phyloP scores from a whole-genome alignment of 2,888 invertebrate species.

The Empis livida region DNA sequence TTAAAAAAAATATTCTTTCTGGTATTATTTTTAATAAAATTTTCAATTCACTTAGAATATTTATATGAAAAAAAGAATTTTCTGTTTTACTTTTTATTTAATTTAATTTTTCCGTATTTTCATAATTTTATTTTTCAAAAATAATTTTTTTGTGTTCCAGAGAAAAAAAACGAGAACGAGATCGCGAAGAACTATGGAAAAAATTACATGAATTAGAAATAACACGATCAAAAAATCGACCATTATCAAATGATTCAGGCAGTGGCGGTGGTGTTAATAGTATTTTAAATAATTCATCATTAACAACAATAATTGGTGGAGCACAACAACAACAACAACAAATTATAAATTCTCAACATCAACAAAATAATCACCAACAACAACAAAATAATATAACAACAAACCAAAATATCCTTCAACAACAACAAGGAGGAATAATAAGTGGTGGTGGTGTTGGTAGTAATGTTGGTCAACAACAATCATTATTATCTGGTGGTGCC shows the following conservation, averaged over 20 bases:
- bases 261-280: background rate
- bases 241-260: slow-evolving; percentile 14
- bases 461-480: slow-evolving; percentile 1
- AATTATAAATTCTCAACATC: slow-evolving; percentile 22
- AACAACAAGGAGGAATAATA: slow-evolving; percentile 9
- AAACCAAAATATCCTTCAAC: slow-evolving; percentile 18
- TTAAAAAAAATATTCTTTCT: no score
- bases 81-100: background rate
- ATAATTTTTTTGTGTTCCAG: slow-evolving; percentile 16
- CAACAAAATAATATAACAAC: slow-evolving; percentile 26
- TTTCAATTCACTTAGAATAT: no score
- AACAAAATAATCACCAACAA: slow-evolving; percentile 14
- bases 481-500: slow-evolving; percentile 18
- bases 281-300: slow-evolving; percentile 9
- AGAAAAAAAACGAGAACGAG: slow-evolving; percentile 59
- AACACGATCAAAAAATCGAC: slow-evolving; percentile 37
- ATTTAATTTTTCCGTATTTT: background rate
- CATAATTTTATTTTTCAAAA: background rate
- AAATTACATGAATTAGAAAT: slow-evolving; percentile 83
- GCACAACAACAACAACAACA: slow-evolving; percentile 18
- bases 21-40: no score
- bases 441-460: slow-evolving; percentile 2
- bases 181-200: slow-evolving; percentile 97
- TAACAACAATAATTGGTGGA: slow-evolving; percentile 10
- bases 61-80: no score